Percentiles rank a stretch among this genome's conserved stretches.
phyloP scores from a whole-genome alignment of 1,140 invertebrate genomes.

The Hylyphantes graminicola region DNA sequence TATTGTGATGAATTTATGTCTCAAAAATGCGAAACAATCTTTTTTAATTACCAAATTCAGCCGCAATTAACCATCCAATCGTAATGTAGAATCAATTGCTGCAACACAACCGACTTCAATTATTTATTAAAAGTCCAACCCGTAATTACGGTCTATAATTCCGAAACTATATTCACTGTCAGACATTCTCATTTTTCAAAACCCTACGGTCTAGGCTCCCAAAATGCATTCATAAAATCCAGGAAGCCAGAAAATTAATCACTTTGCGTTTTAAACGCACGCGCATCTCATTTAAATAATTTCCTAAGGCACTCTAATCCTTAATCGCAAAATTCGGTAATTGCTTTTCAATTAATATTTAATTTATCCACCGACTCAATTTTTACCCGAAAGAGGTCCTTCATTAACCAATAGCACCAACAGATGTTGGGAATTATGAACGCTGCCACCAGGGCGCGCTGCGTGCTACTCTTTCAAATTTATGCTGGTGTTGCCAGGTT shows the following conservation, averaged over 20 bases:
- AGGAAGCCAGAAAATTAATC: conserved; percentile 45
- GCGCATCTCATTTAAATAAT: conserved; percentile 50
- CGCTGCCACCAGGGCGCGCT: neutral
- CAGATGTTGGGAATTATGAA: conserved; percentile 37
- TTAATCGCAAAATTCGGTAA: conserved; percentile 39
- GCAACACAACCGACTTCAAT: too few species aligned
- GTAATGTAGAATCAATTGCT: too few species aligned
- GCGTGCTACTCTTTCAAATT: neutral
- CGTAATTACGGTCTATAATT: too few species aligned
- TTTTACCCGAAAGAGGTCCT: conserved; percentile 17
- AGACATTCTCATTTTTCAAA: conserved; percentile 28
- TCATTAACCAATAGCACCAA: conserved; percentile 29
- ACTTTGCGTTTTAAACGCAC: conserved; percentile 28
- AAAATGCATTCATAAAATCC: conserved; percentile 39
- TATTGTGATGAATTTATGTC: too few species aligned
- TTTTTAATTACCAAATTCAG: too few species aligned
- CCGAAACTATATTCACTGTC: too few species aligned
- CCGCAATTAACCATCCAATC: too few species aligned
- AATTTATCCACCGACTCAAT: conserved; percentile 48
- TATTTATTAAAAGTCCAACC: too few species aligned
- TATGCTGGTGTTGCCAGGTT: neutral
- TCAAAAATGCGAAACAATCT: too few species aligned
- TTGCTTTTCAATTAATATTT: conserved; percentile 57
- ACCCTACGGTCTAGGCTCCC: neutral
- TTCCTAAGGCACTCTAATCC: conserved; percentile 35